phyloP scores from a whole-genome alignment of 2,113 vertebrate species.

The Pica pica region DNA sequence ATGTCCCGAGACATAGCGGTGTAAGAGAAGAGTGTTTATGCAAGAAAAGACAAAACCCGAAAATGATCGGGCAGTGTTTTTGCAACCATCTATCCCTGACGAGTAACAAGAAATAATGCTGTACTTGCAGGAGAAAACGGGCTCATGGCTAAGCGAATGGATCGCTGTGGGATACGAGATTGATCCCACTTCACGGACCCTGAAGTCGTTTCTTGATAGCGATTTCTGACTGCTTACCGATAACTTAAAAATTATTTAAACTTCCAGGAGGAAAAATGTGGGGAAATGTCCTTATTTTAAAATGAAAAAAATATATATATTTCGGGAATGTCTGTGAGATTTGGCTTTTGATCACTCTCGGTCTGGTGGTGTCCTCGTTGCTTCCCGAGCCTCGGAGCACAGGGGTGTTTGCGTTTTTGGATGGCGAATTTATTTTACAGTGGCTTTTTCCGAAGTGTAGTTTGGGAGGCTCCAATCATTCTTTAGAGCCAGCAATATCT shows the following conservation, averaged over 20 bases:
- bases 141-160: not conserved
- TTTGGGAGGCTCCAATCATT: not conserved
- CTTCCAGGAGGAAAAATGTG: not conserved
- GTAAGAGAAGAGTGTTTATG: not conserved
- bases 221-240: not conserved
- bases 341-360: not conserved
- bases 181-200: not conserved
- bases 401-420: not conserved
- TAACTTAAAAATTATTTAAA: not conserved
- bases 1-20: not conserved
- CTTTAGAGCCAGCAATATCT: not conserved
- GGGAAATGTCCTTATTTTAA: not conserved
- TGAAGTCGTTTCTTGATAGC: not conserved
- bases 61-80: not conserved
- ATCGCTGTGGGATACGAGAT: not conserved
- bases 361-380: not conserved
- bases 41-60: not conserved
- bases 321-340: not conserved
- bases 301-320: accelerated
- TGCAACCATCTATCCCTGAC: not conserved
- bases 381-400: not conserved
- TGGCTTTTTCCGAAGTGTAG: not conserved
- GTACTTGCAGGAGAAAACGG: not conserved
- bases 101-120: not conserved
- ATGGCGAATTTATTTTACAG: not conserved